Evolutionary conservation across 2,797 vertebrate genomes (phyloP), one percentile per base, ranked within the genome.

Genomic region (Hypotaenidia okinawae): DNA sequence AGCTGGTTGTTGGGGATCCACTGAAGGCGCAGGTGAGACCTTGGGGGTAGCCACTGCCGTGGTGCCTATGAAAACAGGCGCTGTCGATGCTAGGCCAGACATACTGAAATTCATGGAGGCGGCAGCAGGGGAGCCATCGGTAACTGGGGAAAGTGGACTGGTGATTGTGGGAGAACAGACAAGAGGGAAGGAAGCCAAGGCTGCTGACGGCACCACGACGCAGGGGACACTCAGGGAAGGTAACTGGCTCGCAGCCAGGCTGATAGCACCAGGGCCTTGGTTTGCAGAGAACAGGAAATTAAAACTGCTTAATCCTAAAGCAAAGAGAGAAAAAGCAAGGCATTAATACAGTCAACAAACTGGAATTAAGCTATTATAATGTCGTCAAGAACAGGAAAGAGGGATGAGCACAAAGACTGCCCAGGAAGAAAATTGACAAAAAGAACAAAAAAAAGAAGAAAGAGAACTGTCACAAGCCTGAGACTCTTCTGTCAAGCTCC

Each of bases 221-320:
- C 98, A 99, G 5, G 99, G 99, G 61, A 99, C 72, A 1, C 98
- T 97, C 86, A 99, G 91, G 17, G 98, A 94, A 19, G 98, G 97
- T 47, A 99, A 82, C 6, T 96, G 97, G 55, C 96, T 95, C 0
- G 97, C 66, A 61, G 98, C 47, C 8, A 98, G 93, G 3, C 97
- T 91, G 61, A 98, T 27, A 27, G 97, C 67, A 64, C 97, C 94
- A 10, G 98, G 66, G 12, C 94, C 35, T 82, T 98, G 98, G 58
- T 96, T 97, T 43, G 98, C 94, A 30, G 99, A 95, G 37, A 99
- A 92, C 66, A 99, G 97, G 95, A 99, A 98, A 95, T 98, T 99
- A 57, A 99, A 97, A 85, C 97, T 96, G 91, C 98, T 98, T 89
- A 99, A 92, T 94, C 98, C 99, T 99, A 97, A 89, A 97, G 78